Conservation (phyloP, 2,888 invertebrate genomes). For the Cotesia congregata region DNA sequence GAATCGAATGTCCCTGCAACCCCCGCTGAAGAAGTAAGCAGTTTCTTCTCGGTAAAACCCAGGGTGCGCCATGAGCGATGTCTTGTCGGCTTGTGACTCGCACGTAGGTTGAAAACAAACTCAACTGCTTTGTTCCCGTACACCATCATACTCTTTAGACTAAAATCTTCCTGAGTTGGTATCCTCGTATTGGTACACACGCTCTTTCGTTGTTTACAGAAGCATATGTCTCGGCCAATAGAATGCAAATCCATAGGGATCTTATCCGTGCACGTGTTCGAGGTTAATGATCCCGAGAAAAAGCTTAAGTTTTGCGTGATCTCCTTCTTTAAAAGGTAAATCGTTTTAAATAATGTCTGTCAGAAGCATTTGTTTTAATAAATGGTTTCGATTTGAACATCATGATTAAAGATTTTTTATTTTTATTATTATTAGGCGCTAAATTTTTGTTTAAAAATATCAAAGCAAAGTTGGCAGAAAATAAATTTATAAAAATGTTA, state of each 20-base stretch:
- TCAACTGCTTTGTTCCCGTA: conserved; percentile 24
- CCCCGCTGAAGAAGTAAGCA: conserved; percentile 29
- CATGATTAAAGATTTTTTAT: no score
- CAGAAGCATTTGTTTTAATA: neutral
- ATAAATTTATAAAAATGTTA: no score
- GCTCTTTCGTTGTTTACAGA: conserved; percentile 45
- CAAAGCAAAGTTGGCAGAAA: no score
- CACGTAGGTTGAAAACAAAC: conserved; percentile 52
- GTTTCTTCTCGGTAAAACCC: conserved; percentile 39
- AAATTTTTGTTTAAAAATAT: no score
- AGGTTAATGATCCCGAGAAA: conserved; percentile 58
- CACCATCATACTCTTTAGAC: conserved; percentile 30
- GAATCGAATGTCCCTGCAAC: conserved; percentile 58
- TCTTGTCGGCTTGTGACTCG: conserved; percentile 58
- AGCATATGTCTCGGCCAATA: conserved; percentile 43
- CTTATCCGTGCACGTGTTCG: conserved; percentile 62
- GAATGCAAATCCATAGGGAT: conserved; percentile 51
- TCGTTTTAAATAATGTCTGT: neutral
- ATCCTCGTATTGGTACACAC: conserved; percentile 9
- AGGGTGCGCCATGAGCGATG: conserved; percentile 65
- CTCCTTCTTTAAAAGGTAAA: neutral
- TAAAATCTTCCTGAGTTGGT: conserved; percentile 31
- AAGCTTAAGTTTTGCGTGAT: conserved; percentile 18
- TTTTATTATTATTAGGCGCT: no score
- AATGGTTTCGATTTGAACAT: neutral